Percentiles rank a stretch among this genome's conserved stretches.
Conservation (phyloP, 2,888 invertebrate species). For the Mythimna vitellina region DNA sequence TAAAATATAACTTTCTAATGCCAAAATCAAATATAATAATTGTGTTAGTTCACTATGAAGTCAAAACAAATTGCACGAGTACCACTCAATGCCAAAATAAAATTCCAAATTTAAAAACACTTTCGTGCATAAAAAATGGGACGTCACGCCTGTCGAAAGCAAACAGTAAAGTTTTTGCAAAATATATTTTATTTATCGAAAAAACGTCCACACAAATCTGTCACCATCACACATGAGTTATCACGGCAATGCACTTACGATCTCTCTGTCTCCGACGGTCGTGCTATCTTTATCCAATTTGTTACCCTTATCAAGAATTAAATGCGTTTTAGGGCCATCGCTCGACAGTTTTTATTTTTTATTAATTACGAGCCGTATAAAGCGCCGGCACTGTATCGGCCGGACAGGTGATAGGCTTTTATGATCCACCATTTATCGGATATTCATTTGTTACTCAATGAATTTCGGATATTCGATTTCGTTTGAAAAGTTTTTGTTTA, state of each 20-base stretch:
- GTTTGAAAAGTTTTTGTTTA: slow-evolving; percentile 54
- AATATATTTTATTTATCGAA: slow-evolving; percentile 48
- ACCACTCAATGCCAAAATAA: slow-evolving; percentile 14
- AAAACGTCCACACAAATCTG: slow-evolving; percentile 70
- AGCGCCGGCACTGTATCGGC: slow-evolving; percentile 73
- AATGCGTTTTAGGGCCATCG: slow-evolving; percentile 89
- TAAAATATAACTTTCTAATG: background rate
- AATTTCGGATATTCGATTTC: slow-evolving; percentile 71
- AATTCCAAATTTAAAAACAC: slow-evolving; percentile 18
- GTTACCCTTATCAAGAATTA: slow-evolving; percentile 91
- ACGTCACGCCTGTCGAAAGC: slow-evolving; percentile 26
- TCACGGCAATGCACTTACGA: slow-evolving; percentile 90
- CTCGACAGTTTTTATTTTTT: slow-evolving; percentile 84
- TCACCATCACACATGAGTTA: slow-evolving; percentile 81
- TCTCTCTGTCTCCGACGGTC: slow-evolving; percentile 86
- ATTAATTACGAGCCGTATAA: slow-evolving; percentile 85
- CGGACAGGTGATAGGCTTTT: slow-evolving; percentile 87
- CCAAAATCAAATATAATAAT: background rate
- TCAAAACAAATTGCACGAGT: background rate
- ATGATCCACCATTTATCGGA: slow-evolving; percentile 83
- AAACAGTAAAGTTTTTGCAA: slow-evolving; percentile 20
- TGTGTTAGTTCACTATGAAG: background rate
- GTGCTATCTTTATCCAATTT: slow-evolving; percentile 90
- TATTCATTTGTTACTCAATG: slow-evolving; percentile 83
- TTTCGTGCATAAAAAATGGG: slow-evolving; percentile 21